phyloP scores from a whole-genome alignment of 1,140 invertebrate genomes.

The Eurosta solidaginis region DNA sequence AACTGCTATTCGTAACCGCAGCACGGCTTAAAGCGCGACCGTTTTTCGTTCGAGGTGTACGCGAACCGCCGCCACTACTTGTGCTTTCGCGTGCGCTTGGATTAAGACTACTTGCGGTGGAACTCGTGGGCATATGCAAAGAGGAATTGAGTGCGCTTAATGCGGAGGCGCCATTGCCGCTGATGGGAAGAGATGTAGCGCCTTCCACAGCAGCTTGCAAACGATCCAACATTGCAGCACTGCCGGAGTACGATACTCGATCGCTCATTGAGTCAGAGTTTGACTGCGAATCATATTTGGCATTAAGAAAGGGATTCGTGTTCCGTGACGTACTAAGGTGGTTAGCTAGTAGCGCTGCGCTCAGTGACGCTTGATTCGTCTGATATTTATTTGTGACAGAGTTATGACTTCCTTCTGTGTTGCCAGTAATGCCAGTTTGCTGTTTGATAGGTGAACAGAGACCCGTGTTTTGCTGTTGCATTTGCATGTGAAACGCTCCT shows the following conservation, averaged over 20 bases:
- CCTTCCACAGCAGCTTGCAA: constrained; percentile 26
- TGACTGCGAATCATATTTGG: constrained; percentile 43
- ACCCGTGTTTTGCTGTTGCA: constrained; percentile 61
- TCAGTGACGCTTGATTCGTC: constrained; percentile 35
- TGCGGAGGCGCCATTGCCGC: neutral
- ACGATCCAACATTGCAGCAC: constrained; percentile 40
- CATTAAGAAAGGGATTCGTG: constrained; percentile 55
- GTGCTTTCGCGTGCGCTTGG: neutral
- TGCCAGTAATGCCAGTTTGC: constrained; percentile 23
- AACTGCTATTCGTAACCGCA: neutral
- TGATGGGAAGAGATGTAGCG: neutral
- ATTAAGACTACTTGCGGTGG: constrained; percentile 19
- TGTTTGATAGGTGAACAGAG: constrained; percentile 42
- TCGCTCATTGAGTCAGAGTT: constrained; percentile 37
- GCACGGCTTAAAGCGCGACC: constrained; percentile 41
- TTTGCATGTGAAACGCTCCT: constrained; percentile 49
- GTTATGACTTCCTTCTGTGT: neutral
- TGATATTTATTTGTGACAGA: constrained; percentile 45
- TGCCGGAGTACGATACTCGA: constrained; percentile 37
- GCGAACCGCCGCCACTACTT: neutral
- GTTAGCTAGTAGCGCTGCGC: constrained; percentile 45
- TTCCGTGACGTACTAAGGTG: constrained; percentile 46
- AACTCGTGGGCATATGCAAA: constrained; percentile 16
- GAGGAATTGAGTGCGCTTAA: constrained; percentile 27
- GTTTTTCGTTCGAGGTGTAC: constrained; percentile 32